These are phyloP conservation scores for Montipora cactus DNA, from an alignment of 64 coral and sea anemone species.

Conservation along the genomic window DNA sequence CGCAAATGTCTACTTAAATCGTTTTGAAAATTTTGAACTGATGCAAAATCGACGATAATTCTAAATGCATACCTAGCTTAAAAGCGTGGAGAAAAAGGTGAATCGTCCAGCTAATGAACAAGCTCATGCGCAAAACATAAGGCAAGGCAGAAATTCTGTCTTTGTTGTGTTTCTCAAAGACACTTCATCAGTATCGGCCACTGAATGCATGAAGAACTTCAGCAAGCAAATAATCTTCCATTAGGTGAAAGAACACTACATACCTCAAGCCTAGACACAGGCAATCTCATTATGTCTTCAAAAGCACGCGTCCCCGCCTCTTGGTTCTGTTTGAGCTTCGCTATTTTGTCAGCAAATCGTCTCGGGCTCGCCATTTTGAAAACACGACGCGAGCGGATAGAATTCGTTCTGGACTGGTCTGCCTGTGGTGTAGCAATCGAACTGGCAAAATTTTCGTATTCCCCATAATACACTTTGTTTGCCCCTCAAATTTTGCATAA, in stretches of 20 bases:
- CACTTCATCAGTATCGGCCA: not conserved
- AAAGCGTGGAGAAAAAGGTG: not conserved
- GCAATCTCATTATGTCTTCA: slow-evolving; percentile 91
- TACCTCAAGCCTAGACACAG: slow-evolving; percentile 79
- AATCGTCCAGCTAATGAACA: not conserved
- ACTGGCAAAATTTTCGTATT: too few relatives aligned
- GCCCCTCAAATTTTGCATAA: too few relatives aligned
- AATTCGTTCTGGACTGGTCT: not conserved
- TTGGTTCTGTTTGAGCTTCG: slow-evolving; percentile 82
- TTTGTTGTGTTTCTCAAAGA: not conserved
- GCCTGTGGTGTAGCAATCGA: not conserved
- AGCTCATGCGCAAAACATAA: not conserved
- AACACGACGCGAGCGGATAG: not conserved
- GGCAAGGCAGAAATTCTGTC: not conserved
- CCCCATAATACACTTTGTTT: too few relatives aligned
- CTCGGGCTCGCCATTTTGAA: slow-evolving; percentile 96
- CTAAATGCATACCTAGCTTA: too few relatives aligned
- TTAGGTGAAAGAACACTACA: not conserved
- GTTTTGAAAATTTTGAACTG: not conserved
- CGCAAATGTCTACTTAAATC: not conserved
- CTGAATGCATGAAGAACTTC: too few relatives aligned
- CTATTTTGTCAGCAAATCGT: slow-evolving; percentile 97
- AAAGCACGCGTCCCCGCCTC: slow-evolving; percentile 89
- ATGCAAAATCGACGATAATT: not conserved
- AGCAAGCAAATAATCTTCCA: not conserved